phyloP scores from a whole-genome alignment of 1,140 invertebrate genomes.

The Stratiolaelaps scimitus region DNA sequence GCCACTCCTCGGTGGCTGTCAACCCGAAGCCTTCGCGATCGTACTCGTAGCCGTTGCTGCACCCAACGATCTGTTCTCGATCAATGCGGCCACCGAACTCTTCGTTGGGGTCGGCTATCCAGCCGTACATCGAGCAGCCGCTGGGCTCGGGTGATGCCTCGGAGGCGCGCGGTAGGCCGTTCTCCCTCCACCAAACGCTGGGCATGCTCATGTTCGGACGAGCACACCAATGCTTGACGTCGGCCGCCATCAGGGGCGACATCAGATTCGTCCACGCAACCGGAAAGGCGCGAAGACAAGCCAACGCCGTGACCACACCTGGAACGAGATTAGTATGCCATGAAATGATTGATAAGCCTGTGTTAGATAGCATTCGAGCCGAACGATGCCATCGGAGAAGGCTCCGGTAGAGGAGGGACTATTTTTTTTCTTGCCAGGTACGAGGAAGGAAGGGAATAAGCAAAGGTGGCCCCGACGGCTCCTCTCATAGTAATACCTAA shows the following conservation, averaged over 20 bases:
- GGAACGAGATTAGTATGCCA: background rate
- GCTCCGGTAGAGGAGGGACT: background rate
- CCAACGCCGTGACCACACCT: background rate
- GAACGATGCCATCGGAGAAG: too few species aligned
- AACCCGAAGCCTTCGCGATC: background rate
- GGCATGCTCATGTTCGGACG: background rate
- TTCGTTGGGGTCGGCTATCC: background rate
- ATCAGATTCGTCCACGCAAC: slow-evolving; percentile 20
- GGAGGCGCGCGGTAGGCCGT: background rate
- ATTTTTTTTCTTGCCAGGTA: background rate
- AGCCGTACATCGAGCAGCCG: background rate
- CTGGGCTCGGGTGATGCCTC: background rate
- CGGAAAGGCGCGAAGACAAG: slow-evolving; percentile 5
- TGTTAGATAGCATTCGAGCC: background rate
- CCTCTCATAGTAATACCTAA: too few species aligned
- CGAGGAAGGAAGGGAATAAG: too few species aligned
- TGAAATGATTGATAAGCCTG: background rate
- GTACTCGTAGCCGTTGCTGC: background rate
- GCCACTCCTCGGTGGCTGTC: slow-evolving; percentile 7
- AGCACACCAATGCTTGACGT: slow-evolving; percentile 7
- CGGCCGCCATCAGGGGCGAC: slow-evolving; percentile 22
- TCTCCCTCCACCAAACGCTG: background rate
- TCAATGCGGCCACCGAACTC: background rate
- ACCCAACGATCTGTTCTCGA: background rate
- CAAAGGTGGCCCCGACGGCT: too few species aligned